Evolutionary conservation across 2,888 invertebrate genomes (phyloP), one percentile per base, ranked within the genome.

Genomic region (Steinernema scapterisci): DNA sequence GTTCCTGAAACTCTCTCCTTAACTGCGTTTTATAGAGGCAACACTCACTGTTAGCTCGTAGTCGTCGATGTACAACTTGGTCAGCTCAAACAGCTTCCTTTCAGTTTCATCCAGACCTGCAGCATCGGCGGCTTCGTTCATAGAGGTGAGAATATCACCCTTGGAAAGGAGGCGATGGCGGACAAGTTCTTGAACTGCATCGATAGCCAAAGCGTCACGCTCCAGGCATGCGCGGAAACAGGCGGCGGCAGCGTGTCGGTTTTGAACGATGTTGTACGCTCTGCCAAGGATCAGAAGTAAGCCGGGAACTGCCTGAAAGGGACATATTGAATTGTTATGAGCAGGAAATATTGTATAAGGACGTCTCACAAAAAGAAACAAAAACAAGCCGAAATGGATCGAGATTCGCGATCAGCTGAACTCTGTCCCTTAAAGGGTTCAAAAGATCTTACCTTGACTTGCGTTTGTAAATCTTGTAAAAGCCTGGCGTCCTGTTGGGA

Each of bases 271-370:
- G 23, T 16, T 19, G 52, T 51, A 72, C 2, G 72, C 11, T 21
- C 51, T 72, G 13, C 72, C 72, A 2, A 72, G 52, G 21, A 48
- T 25, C n/a, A 48, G 3, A 5, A 72, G 72, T n/a, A 72, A 19
- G 2, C 51, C 21, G 2, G 72, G 51, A 13, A 72, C 9, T 21
- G 43, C 45, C 71, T 74, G 71, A 51, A 71, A 72, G 1, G 16
- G n/a, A 23, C 7, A 48, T 0, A 48, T 70, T 70, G 23, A 0
- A 70, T 31, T n/a, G n/a, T n/a, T n/a, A n/a, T n/a, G n/a, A n/a
- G n/a, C n/a, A n/a, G n/a, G n/a, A n/a, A n/a, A n/a, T n/a, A n/a
- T n/a, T n/a, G n/a, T n/a, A n/a, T n/a, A n/a, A n/a, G n/a, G n/a
- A n/a, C n/a, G n/a, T n/a, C n/a, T n/a, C n/a, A n/a, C n/a, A n/a